Evolutionary conservation across 64 coral and sea anemone species (phyloP).

Genomic region (Trachythela sp.): DNA sequence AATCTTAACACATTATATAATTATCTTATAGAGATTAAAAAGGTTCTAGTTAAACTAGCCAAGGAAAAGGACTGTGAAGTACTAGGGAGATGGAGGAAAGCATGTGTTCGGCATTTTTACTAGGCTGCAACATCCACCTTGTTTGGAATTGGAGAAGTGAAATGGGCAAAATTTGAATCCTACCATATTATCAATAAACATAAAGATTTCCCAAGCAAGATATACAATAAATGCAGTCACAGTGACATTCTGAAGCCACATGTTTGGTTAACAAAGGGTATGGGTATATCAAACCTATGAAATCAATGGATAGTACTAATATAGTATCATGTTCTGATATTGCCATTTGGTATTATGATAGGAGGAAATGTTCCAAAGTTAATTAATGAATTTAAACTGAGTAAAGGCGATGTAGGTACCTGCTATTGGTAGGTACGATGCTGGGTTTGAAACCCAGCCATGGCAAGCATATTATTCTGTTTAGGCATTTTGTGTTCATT

Average conservation of each 20-base stretch:
- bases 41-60: slow-evolving; percentile 13
- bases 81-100: slow-evolving; percentile 23
- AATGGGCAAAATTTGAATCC: slow-evolving; percentile 36
- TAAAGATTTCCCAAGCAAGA: neutral
- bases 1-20: too few relatives aligned
- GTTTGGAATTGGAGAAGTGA: slow-evolving; percentile 16
- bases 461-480: too few relatives aligned
- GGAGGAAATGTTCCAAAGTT: neutral
- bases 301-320: too few relatives aligned
- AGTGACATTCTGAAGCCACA: slow-evolving; percentile 19
- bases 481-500: too few relatives aligned
- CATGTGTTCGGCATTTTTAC: slow-evolving; percentile 32
- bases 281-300: too few relatives aligned
- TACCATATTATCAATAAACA: slow-evolving; percentile 35
- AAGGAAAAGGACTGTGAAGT: slow-evolving; percentile 38
- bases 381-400: too few relatives aligned
- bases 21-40: slow-evolving; percentile 17
- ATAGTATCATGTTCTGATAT: too few relatives aligned
- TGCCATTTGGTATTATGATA: too few relatives aligned
- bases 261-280: slow-evolving; percentile 36
- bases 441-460: too few relatives aligned
- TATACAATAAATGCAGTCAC: slow-evolving; percentile 40
- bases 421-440: too few relatives aligned
- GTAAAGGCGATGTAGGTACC: too few relatives aligned
- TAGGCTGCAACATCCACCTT: slow-evolving; percentile 29